phyloP scores from a whole-genome alignment of 2,113 vertebrate genomes.

The Genyomyrus donnyi region DNA sequence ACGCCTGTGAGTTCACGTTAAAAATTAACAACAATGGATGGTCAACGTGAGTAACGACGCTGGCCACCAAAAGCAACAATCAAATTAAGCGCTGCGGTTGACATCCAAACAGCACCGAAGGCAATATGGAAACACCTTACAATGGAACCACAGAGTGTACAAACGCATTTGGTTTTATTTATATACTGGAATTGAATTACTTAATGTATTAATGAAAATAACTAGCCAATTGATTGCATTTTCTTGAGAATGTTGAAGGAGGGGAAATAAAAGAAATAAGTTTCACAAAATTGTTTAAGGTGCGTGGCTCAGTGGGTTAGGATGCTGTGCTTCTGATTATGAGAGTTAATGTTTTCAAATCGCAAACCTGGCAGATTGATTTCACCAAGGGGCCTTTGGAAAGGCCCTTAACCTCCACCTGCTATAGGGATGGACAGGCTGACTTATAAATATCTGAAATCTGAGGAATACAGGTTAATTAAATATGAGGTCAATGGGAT shows the following conservation, averaged over 20 bases:
- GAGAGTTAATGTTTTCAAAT: neutral
- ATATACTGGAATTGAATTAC: neutral
- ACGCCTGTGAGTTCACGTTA: conserved; percentile 38
- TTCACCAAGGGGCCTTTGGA: neutral
- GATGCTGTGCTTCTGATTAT: neutral
- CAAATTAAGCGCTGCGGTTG: neutral
- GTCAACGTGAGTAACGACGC: conserved; percentile 40
- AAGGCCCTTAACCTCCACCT: neutral
- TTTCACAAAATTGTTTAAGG: neutral
- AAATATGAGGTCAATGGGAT: neutral
- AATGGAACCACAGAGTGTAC: neutral
- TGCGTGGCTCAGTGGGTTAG: neutral
- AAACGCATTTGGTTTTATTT: neutral
- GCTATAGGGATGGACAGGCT: neutral
- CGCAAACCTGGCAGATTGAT: neutral
- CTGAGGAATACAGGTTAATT: neutral
- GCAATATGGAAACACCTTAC: neutral
- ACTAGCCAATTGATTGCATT: conserved; percentile 49
- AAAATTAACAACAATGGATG: conserved; percentile 49
- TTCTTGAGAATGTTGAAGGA: conserved; percentile 27
- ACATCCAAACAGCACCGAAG: neutral
- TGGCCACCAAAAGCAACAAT: conserved; percentile 18
- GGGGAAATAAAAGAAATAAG: neutral
- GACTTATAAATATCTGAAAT: neutral
- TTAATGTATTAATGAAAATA: conserved; percentile 5